Evolutionary conservation across 2,888 invertebrate species (phyloP).

Genomic region (Arrhopalites spinosus): DNA sequence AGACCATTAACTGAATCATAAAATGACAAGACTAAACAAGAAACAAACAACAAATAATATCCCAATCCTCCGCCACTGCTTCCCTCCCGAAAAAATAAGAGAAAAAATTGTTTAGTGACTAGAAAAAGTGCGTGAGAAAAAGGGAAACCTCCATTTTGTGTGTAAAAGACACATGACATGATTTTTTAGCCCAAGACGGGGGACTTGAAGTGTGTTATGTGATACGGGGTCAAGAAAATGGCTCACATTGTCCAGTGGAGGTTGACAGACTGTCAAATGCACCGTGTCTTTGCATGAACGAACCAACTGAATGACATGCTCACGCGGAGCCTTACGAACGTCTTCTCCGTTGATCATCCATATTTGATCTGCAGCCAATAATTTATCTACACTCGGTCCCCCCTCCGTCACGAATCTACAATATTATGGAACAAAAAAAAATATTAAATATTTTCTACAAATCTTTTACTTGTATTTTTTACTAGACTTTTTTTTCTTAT

Average conservation of each 20-base stretch:
- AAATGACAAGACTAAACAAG: conserved; percentile 15
- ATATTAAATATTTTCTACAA: not conserved
- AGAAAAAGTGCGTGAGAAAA: too few relatives aligned
- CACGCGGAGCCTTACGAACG: conserved; percentile 80
- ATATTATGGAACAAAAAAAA: conserved; percentile 38
- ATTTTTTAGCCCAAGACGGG: conserved; percentile 5
- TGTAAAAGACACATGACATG: conserved; percentile 6
- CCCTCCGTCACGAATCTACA: conserved; percentile 78
- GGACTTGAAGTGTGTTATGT: too few relatives aligned
- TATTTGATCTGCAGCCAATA: conserved; percentile 90
- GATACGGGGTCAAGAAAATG: too few relatives aligned
- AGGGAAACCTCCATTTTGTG: too few relatives aligned
- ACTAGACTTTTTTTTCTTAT: not conserved
- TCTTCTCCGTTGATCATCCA: conserved; percentile 88
- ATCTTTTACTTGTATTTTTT: not conserved
- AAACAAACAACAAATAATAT: not conserved
- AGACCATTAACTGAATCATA: conserved; percentile 33
- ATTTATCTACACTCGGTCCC: conserved; percentile 87
- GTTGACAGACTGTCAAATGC: conserved; percentile 80
- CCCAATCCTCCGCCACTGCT: not conserved
- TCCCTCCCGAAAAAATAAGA: not conserved
- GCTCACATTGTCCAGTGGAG: conserved; percentile 70
- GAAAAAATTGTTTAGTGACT: not conserved
- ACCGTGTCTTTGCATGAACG: conserved; percentile 79
- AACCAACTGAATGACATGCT: conserved; percentile 86